These are phyloP conservation scores for Trichomalopsis sarcophagae DNA, from an alignment of 1,140 invertebrate species.

Conservation along the genomic window DNA sequence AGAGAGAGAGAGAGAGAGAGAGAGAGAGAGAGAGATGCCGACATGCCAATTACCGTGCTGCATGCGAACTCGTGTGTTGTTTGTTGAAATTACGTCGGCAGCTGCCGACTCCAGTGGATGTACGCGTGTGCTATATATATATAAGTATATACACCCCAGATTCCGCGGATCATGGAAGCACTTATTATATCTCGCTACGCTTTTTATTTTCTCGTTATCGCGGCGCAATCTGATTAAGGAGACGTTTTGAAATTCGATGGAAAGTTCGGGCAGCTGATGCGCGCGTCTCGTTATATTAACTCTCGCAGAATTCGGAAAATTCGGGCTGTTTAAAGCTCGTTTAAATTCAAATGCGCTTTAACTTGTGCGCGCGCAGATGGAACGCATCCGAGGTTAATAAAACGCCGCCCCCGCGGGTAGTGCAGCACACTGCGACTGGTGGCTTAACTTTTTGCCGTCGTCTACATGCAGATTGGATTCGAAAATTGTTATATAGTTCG, in stretches of 20 bases:
- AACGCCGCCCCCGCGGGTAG: neutral
- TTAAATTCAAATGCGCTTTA: constrained; percentile 1
- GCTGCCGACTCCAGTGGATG: neutral
- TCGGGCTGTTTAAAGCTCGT: neutral
- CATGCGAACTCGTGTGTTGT: constrained; percentile 5
- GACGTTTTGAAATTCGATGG: no score
- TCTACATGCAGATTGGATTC: neutral
- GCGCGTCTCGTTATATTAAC: no score
- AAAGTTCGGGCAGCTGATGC: no score
- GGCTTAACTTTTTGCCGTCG: neutral
- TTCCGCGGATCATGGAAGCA: no score
- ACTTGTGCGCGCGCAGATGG: neutral
- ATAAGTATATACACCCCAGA: neutral
- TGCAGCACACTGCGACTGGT: no score
- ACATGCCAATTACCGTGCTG: neutral
- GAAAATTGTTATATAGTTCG: neutral
- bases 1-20: neutral
- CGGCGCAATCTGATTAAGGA: no score
- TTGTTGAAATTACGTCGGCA: constrained; percentile 9
- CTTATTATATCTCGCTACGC: no score
- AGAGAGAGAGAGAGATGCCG: neutral
- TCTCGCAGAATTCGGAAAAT: neutral
- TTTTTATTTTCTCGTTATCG: no score
- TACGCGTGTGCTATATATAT: neutral
- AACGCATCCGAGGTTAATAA: neutral